Evolutionary conservation across 2,797 vertebrate genomes (phyloP).

Genomic region (Choloepus didactylus): DNA sequence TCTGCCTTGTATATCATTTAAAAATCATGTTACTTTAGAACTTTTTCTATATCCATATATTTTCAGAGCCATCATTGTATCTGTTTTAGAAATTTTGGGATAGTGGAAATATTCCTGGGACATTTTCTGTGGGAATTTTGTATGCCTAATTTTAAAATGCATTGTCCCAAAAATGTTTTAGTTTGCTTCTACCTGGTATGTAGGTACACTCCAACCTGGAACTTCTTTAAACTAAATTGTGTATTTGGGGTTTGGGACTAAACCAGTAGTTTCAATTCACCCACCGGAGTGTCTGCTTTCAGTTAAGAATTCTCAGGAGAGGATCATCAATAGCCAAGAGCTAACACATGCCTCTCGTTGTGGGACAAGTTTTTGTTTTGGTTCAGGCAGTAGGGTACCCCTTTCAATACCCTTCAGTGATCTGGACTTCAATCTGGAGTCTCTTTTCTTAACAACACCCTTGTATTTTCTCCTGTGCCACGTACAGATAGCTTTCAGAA

Average conservation of each 20-base stretch:
- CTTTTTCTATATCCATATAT: neutral
- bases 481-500: neutral
- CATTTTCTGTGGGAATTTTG: neutral
- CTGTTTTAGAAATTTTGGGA: neutral
- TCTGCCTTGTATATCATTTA: neutral
- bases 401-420: neutral
- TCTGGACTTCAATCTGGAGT: constrained; percentile 13
- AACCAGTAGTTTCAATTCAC: neutral
- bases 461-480: neutral
- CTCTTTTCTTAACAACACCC: neutral
- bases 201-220: rapidly evolving
- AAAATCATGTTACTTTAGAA: constrained; percentile 2
- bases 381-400: neutral
- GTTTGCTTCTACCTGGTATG: neutral
- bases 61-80: neutral
- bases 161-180: neutral
- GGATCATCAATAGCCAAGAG: neutral
- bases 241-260: neutral
- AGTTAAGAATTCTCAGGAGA: neutral
- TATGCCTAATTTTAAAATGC: neutral
- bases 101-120: neutral
- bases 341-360: neutral
- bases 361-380: neutral
- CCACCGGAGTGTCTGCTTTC: neutral
- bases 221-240: neutral